Conservation (phyloP, 2,797 vertebrate species). For the Acanthurus tractus region DNA sequence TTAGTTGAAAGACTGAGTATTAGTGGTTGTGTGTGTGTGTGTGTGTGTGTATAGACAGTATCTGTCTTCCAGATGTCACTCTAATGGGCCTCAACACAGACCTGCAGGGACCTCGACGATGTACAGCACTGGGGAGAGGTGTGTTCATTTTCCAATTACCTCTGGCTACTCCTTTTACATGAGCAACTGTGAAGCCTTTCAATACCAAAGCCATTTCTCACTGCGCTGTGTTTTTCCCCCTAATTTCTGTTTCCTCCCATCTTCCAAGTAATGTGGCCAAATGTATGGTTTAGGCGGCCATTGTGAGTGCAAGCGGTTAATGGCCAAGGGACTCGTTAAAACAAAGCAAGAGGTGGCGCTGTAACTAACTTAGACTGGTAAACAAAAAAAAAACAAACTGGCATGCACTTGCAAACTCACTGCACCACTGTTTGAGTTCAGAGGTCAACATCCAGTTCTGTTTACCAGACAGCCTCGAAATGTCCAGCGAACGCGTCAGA, state of each 20-base stretch:
- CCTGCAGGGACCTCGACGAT: slow-evolving; percentile 57
- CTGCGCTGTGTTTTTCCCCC: neutral
- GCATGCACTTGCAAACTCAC: slow-evolving; percentile 40
- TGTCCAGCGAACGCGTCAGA: slow-evolving; percentile 57
- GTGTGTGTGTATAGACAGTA: slow-evolving; percentile 35
- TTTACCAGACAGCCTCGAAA: slow-evolving; percentile 67
- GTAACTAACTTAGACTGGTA: slow-evolving; percentile 27
- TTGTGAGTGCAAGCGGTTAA: slow-evolving; percentile 5
- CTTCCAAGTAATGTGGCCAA: slow-evolving; percentile 1
- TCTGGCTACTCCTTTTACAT: slow-evolving; percentile 51
- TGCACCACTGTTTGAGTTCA: slow-evolving; percentile 49
- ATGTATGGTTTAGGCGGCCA: neutral
- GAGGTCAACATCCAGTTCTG: slow-evolving; percentile 68
- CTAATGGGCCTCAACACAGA: slow-evolving; percentile 64
- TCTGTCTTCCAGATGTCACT: slow-evolving; percentile 76
- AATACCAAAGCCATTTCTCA: slow-evolving; percentile 14
- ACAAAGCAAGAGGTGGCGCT: slow-evolving; percentile 18
- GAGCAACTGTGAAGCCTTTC: slow-evolving; percentile 44
- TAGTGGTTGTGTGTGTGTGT: slow-evolving; percentile 43
- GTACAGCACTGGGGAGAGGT: slow-evolving; percentile 38
- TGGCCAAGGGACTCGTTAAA: slow-evolving; percentile 12
- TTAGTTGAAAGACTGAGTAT: slow-evolving; percentile 51
- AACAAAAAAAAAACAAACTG: slow-evolving; percentile 49
- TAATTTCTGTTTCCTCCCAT: slow-evolving; percentile 18
- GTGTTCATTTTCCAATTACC: slow-evolving; percentile 70